Evolutionary conservation across 1,140 invertebrate species (phyloP).

Genomic region (Temnothorax curvispinosus): DNA sequence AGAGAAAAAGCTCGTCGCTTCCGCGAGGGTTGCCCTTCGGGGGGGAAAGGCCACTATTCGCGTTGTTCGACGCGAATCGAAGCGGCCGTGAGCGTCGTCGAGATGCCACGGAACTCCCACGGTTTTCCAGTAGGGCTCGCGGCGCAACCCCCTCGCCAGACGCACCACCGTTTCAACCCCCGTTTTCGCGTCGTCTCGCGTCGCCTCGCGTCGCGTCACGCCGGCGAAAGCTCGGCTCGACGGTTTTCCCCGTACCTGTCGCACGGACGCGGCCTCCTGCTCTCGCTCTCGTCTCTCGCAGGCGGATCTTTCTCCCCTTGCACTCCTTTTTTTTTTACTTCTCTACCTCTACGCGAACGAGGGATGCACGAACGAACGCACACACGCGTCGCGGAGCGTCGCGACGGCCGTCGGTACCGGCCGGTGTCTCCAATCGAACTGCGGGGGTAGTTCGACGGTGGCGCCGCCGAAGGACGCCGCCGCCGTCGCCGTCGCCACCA

Average conservation of each 20-base stretch:
- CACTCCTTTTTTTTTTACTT: background rate
- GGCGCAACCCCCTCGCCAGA: conserved; percentile 1
- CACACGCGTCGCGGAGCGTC: conserved; percentile 71
- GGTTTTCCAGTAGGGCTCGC: conserved; percentile 8
- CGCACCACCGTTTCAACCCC: background rate
- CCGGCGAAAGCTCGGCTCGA: background rate
- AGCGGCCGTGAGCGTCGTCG: background rate
- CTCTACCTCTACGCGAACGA: background rate
- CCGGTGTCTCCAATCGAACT: conserved; percentile 85
- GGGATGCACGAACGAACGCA: background rate
- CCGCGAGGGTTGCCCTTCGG: conserved; percentile 24
- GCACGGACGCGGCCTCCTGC: conserved; percentile 13
- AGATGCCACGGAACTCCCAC: conserved; percentile 6
- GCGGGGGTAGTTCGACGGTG: conserved; percentile 82
- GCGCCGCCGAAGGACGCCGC: conserved; percentile 78
- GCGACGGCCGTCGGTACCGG: conserved; percentile 78
- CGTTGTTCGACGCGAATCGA: background rate
- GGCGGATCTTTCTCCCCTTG: background rate
- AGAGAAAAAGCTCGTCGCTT: conserved; percentile 50
- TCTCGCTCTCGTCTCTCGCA: background rate
- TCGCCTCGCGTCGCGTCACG: background rate
- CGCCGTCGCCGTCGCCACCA: background rate
- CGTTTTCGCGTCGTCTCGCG: background rate
- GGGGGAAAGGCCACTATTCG: background rate
- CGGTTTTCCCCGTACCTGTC: conserved; percentile 16